A percentile compares a stretch with the other conserved stretches of the same genome.
phyloP scores from a whole-genome alignment of 1,140 invertebrate species.

The Heterodera schachtii region DNA sequence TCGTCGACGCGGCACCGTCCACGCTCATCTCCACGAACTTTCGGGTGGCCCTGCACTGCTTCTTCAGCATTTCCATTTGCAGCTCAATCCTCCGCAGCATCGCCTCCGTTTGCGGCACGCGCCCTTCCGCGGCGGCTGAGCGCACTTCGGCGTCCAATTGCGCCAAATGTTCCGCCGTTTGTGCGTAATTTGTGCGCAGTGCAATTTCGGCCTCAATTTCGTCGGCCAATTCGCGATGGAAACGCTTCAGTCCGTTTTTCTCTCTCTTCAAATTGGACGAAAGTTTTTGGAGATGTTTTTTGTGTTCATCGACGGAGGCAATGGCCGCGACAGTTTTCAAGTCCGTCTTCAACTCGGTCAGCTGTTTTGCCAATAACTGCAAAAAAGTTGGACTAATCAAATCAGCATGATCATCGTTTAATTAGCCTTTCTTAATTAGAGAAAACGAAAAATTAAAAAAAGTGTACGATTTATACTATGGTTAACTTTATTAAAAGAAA shows the following conservation, averaged over 20 bases:
- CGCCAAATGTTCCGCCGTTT: constrained; percentile 24
- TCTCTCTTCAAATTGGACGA: constrained; percentile 24
- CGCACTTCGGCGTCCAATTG: constrained; percentile 32
- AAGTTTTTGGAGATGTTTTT: constrained; percentile 8
- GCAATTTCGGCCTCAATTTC: constrained; percentile 43
- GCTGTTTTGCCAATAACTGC: constrained; percentile 27
- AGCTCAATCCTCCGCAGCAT: constrained; percentile 25
- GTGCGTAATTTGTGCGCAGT: constrained; percentile 37
- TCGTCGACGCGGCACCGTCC: constrained; percentile 25
- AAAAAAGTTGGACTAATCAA: constrained; percentile 5
- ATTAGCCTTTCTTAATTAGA: neutral
- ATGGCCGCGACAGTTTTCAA: neutral
- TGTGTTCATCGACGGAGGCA: neutral
- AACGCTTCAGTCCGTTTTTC: constrained; percentile 28
- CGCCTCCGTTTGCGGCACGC: constrained; percentile 24
- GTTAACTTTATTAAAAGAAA: too few relatives aligned
- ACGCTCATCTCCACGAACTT: constrained; percentile 41
- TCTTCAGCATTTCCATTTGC: constrained; percentile 43
- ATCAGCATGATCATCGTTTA: neutral
- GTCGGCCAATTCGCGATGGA: constrained; percentile 23
- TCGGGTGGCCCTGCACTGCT: constrained; percentile 31
- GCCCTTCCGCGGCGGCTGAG: constrained; percentile 2
- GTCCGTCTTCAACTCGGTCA: constrained; percentile 22
- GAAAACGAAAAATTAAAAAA: too few relatives aligned
- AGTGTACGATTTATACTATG: too few relatives aligned